Base-by-base conservation (phyloP, 92 coral and sea anemone genomes). In the Epizoanthus rinbou region DNA sequence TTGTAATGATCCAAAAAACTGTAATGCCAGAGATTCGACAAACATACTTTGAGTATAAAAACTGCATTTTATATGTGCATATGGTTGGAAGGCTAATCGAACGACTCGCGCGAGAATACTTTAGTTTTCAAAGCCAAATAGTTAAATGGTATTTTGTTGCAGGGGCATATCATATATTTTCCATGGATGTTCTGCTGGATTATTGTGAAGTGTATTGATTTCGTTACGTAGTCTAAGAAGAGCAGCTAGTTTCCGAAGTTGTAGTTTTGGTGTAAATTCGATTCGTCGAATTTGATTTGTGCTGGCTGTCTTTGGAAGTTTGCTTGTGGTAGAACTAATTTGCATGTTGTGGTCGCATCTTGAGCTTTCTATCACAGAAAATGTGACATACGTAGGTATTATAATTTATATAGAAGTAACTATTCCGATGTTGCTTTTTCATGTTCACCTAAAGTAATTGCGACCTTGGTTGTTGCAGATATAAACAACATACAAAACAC, bases 311-410 rank as follows among this genome's bases (percentile, higher is more conserved):
- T 70, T 60, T 60, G 56, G 57, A 63, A 62, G 68, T 62, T 78
- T 39, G 39, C 45, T 78, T 60, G 82, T 78, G 82, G 82, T 62
- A 7, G 3, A 63, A 62, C 14, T 78, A 57, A 78, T 78, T 78
- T 78, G 82, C 82, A 78, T 78, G 71, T 41, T 43, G 82, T 63
- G 82, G 82, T 78, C 41, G 21, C 23, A 19, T 23, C 53, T 11
- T 57, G 33, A 28, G 52, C 82, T 76, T 76, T 59, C 10, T 22
- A 10, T n/a, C 58, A 43, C 71, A 78, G 25, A 57, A 69, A 39
- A 15, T 50, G 54, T 50, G 54, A 11, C 15, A 50, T 13, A 11
- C 21, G 0, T 57, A 78, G 9, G 13, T 21, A 54, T 57, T 2
- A 39, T 19, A 76, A 21, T 35, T 59, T 22, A 21, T 16, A 28